Evolutionary conservation across 2,113 vertebrate genomes (phyloP).

Genomic region (Antechinus flavipes): DNA sequence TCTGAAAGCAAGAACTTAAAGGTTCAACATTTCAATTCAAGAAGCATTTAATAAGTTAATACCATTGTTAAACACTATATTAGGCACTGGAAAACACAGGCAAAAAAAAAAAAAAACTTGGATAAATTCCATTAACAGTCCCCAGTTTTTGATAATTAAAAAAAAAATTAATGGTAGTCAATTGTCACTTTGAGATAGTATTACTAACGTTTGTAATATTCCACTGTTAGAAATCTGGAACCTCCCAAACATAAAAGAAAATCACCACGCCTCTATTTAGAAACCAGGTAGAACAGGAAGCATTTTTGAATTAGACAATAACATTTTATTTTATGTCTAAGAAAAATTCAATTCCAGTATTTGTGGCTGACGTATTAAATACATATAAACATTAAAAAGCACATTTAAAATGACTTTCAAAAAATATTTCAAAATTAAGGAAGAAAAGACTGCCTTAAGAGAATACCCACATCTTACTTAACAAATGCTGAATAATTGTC

Average conservation of each 20-base stretch:
- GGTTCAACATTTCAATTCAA: constrained; percentile 17
- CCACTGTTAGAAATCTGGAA: constrained; percentile 38
- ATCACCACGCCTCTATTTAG: constrained; percentile 29
- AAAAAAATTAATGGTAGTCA: background rate
- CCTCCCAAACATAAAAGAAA: constrained; percentile 47
- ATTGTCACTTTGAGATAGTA: constrained; percentile 31
- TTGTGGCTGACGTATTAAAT: background rate
- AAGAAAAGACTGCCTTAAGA: background rate
- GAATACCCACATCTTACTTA: constrained; percentile 2
- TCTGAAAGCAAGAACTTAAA: constrained; percentile 25
- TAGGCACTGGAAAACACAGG: background rate
- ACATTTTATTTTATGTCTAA: constrained; percentile 13
- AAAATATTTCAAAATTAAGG: constrained; percentile 34
- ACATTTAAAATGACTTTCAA: constrained; percentile 19
- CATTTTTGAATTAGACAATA: constrained; percentile 23
- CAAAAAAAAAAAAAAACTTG: background rate
- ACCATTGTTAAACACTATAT: constrained; percentile 26
- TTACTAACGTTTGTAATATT: constrained; percentile 36
- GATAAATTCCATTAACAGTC: background rate
- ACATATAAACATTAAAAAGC: background rate
- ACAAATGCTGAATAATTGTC: background rate
- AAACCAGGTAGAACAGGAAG: background rate
- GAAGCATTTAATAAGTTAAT: constrained; percentile 24
- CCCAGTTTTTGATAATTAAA: background rate
- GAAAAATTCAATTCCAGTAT: constrained; percentile 35